Conservation (phyloP, 2,113 vertebrate species). For the Anser brachyrhynchus region DNA sequence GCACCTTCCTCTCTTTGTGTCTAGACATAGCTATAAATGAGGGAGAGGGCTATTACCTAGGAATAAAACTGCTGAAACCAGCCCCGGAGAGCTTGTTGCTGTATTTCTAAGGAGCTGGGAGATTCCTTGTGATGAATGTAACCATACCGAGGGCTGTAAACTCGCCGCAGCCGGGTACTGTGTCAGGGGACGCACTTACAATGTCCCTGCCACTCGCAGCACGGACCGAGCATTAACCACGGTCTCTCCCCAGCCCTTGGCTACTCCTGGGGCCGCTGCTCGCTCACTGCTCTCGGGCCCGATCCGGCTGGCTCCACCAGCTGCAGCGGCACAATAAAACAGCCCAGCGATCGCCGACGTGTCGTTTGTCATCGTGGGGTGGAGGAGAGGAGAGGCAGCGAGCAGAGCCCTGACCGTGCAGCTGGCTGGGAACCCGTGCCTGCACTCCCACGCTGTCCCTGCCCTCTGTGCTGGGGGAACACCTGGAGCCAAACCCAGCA, state of each 20-base stretch:
- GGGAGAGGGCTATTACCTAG: slow-evolving; percentile 45
- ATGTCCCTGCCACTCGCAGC: slow-evolving; percentile 5
- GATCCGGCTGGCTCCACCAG: not conserved
- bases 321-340: not conserved
- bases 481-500: not conserved
- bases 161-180: not conserved
- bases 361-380: not conserved
- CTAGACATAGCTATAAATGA: slow-evolving; percentile 66
- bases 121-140: slow-evolving; percentile 39
- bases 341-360: fast-evolving
- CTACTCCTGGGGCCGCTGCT: not conserved
- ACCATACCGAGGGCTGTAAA: slow-evolving; percentile 5
- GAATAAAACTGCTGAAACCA: slow-evolving; percentile 41
- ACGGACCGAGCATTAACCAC: not conserved
- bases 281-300: not conserved
- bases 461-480: fast-evolving
- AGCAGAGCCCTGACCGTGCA: not conserved
- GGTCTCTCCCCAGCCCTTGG: not conserved
- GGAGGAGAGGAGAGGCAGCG: not conserved
- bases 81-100: not conserved
- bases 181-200: slow-evolving; percentile 1
- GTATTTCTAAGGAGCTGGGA: slow-evolving; percentile 28
- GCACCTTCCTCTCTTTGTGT: slow-evolving; percentile 25
- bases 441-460: fast-evolving
- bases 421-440: not conserved